These are phyloP conservation scores for Gnatocerus cornutus DNA, from an alignment of 2,888 invertebrate species.

Conservation along the genomic window DNA sequence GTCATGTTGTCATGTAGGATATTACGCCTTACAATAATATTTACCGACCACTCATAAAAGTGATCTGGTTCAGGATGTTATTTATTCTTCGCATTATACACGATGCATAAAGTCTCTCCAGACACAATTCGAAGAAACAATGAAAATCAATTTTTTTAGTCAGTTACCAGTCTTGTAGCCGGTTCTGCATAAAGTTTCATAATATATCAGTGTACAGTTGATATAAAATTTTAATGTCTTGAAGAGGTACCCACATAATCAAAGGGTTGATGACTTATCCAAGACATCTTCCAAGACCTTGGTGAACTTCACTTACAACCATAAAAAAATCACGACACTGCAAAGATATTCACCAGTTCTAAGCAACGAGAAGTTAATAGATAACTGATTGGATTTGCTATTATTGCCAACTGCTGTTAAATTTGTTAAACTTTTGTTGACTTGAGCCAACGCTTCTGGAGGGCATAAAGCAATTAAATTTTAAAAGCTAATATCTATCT, in stretches of 20 bases:
- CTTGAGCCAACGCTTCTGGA: too few species aligned
- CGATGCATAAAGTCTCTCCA: not conserved
- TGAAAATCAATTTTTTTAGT: not conserved
- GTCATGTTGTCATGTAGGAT: not conserved
- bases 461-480: too few species aligned
- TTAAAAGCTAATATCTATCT: too few species aligned
- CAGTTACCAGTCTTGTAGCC: constrained; percentile 2
- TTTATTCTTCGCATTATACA: not conserved
- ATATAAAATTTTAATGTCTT: constrained; percentile 4
- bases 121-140: constrained; percentile 4
- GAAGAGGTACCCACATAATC: constrained; percentile 1
- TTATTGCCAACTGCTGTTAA: too few species aligned
- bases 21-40: not conserved
- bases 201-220: constrained; percentile 2
- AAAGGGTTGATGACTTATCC: constrained; percentile 2
- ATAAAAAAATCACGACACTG: too few species aligned
- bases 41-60: not conserved
- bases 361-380: too few species aligned
- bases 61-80: constrained; percentile 2
- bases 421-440: too few species aligned
- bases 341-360: too few species aligned
- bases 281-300: not conserved
- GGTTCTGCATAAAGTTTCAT: constrained; percentile 2
- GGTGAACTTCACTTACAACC: too few species aligned
- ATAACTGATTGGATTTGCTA: too few species aligned